Evolutionary conservation across 2,888 invertebrate genomes (phyloP).

Genomic region (Rhingia rostrata): DNA sequence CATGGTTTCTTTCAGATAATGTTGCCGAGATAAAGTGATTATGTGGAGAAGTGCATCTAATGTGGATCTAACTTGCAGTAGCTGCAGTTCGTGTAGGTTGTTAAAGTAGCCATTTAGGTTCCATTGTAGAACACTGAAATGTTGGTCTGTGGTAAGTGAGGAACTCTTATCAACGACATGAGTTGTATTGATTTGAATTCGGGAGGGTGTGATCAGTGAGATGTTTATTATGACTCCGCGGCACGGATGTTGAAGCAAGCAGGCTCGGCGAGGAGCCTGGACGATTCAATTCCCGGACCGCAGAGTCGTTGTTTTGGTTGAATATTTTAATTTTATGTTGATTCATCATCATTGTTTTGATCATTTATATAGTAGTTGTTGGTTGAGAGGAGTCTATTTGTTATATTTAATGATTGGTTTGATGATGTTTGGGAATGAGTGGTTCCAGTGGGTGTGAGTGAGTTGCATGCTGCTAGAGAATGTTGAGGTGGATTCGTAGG

Average conservation of each 20-base stretch:
- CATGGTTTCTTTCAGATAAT: not conserved
- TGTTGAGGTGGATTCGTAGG: not conserved
- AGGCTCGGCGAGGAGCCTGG: not conserved
- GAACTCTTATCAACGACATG: not conserved
- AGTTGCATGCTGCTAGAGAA: conserved; percentile 4
- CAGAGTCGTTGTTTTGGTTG: conserved; percentile 11
- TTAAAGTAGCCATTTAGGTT: conserved; percentile 40
- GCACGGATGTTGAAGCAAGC: not conserved
- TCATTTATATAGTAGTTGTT: conserved; percentile 14
- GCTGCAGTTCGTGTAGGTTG: conserved; percentile 37
- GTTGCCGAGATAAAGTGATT: conserved; percentile 32
- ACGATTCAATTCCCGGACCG: conserved; percentile 2
- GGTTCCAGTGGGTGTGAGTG: conserved; percentile 20
- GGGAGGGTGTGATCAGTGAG: not conserved
- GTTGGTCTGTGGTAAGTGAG: conserved; percentile 9
- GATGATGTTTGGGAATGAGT: conserved; percentile 2
- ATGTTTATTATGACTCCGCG: conserved; percentile 34
- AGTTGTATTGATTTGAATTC: not conserved
- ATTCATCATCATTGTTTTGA: conserved; percentile 5
- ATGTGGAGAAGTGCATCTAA: conserved; percentile 48
- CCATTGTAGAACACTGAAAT: conserved; percentile 27
- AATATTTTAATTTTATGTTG: not conserved
- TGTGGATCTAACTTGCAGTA: conserved; percentile 15
- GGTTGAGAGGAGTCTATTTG: conserved; percentile 13
- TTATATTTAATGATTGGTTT: not conserved